Conservation (phyloP, 2,113 vertebrate species). For the Semnornis frantzii region DNA sequence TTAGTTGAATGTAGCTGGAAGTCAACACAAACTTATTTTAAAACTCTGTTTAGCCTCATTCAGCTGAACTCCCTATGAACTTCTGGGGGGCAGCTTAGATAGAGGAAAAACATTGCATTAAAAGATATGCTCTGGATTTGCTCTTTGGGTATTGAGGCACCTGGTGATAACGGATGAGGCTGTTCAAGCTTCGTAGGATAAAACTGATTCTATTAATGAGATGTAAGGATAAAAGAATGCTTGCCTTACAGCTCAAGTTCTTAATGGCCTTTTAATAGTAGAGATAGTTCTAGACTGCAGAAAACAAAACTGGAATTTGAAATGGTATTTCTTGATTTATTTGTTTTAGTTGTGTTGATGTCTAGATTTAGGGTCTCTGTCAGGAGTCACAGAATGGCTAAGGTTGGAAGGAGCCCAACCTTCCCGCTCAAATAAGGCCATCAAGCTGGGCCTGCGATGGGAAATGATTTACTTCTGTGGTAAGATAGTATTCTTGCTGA, state of each 20-base stretch:
- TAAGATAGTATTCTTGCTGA: neutral
- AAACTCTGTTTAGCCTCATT: neutral
- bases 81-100: neutral
- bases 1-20: neutral
- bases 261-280: neutral
- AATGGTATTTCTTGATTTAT: neutral
- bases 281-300: neutral
- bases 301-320: neutral
- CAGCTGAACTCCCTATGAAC: neutral
- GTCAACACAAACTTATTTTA: neutral
- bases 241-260: neutral
- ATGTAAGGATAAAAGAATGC: slow-evolving; percentile 2
- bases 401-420: neutral
- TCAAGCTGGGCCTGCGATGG: neutral
- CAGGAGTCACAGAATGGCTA: neutral
- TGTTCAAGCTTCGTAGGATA: slow-evolving; percentile 22
- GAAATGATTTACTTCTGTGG: neutral
- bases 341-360: neutral
- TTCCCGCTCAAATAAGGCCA: neutral
- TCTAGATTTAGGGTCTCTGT: neutral
- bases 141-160: neutral
- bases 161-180: neutral
- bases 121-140: neutral
- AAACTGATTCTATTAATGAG: neutral
- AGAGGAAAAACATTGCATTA: neutral